Conservation (phyloP, 2,797 vertebrate genomes). For the Arnoldichthys spilopterus region DNA sequence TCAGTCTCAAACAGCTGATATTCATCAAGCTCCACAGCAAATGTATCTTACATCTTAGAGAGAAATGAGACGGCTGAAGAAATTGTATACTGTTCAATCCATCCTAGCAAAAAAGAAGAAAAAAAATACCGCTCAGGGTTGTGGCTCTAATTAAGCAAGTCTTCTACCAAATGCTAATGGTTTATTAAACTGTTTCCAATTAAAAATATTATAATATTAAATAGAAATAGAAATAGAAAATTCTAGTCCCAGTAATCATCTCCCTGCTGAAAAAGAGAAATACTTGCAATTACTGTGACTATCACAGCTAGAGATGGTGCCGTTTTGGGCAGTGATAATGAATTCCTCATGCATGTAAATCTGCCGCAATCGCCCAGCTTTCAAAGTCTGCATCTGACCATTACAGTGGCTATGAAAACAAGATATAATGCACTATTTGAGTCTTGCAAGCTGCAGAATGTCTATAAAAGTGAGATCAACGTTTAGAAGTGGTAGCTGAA, state of each 20-base stretch:
- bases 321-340: not conserved
- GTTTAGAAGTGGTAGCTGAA: conserved; percentile 29
- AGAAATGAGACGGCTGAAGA: not conserved
- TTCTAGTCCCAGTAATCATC: not conserved
- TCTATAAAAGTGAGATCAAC: conserved; percentile 39
- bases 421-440: not conserved
- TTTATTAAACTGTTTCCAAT: not conserved
- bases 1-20: conserved; percentile 57
- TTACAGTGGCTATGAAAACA: not conserved
- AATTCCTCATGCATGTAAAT: conserved; percentile 5
- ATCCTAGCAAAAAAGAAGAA: not conserved
- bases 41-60: not conserved
- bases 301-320: conserved; percentile 4
- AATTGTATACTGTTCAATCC: not conserved
- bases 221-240: too few relatives aligned
- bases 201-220: not conserved
- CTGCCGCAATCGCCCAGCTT: not conserved
- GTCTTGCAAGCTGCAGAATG: not conserved
- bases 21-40: conserved; percentile 34
- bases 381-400: not conserved
- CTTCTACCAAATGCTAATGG: not conserved
- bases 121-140: not conserved
- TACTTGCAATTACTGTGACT: not conserved
- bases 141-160: not conserved
- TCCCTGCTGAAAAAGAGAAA: not conserved